Percentiles rank a stretch among this genome's conserved stretches.
These are phyloP conservation scores for Gouania willdenowi DNA, from an alignment of 2,797 vertebrate genomes.

Conservation along the genomic window DNA sequence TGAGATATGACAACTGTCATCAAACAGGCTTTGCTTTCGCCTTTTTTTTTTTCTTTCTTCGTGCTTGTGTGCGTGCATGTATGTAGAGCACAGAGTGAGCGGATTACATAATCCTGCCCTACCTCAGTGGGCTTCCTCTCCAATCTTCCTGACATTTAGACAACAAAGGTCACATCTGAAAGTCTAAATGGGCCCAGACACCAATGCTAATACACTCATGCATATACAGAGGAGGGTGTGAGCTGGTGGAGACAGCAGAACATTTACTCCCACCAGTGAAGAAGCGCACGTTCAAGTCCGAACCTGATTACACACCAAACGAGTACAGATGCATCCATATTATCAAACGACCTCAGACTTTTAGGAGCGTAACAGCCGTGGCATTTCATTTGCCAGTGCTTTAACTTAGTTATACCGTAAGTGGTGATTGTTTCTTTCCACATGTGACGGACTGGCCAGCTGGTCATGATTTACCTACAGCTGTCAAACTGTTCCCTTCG, in stretches of 20 bases:
- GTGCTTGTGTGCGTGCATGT: conserved; percentile 15
- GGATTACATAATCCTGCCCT: conserved; percentile 72
- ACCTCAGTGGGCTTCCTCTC: conserved; percentile 68
- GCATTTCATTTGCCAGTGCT: too few species aligned
- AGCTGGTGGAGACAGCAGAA: conserved; percentile 34
- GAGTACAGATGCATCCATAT: background rate
- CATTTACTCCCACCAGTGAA: conserved; percentile 29
- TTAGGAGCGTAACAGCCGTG: too few species aligned
- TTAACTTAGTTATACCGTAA: too few species aligned
- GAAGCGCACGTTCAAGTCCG: conserved; percentile 8
- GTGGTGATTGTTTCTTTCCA: too few species aligned
- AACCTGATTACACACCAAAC: conserved; percentile 4
- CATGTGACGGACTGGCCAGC: too few species aligned
- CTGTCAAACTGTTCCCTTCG: too few species aligned
- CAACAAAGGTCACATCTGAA: conserved; percentile 84
- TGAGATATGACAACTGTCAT: conserved; percentile 64
- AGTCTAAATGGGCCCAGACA: conserved; percentile 77
- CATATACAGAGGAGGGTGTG: conserved; percentile 54
- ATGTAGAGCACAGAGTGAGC: conserved; percentile 49
- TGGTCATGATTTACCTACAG: too few species aligned
- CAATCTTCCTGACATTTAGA: conserved; percentile 80
- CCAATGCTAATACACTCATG: conserved; percentile 73
- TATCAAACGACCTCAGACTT: too few species aligned
- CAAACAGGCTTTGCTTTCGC: conserved; percentile 40
- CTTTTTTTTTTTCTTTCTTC: conserved; percentile 9